Conservation (phyloP, 2,113 vertebrate genomes). For the Hemiscyllium ocellatum region DNA sequence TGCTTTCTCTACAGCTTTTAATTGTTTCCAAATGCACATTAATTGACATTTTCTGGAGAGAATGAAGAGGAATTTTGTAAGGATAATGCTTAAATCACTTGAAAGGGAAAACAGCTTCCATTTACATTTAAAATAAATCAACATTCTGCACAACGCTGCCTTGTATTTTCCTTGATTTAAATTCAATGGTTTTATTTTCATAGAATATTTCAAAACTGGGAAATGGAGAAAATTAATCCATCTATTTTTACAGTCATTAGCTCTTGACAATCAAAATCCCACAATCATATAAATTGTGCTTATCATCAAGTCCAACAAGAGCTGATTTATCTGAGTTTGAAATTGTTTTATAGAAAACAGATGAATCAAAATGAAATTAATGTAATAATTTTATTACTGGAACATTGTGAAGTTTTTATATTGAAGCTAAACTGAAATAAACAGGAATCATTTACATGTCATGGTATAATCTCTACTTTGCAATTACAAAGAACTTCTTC, state of each 20-base stretch:
- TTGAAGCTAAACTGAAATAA: neutral
- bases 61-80: neutral
- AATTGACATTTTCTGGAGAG: neutral
- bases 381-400: neutral
- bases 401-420: neutral
- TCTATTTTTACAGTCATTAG: neutral
- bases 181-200: neutral
- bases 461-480: neutral
- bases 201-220: neutral
- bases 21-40: neutral
- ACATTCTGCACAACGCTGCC: neutral
- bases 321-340: neutral
- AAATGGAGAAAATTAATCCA: neutral
- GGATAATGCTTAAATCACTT: neutral
- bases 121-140: neutral
- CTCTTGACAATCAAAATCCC: constrained; percentile 1
- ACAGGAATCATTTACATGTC: no score
- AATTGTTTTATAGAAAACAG: neutral
- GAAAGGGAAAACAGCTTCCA: neutral
- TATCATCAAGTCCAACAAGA: neutral
- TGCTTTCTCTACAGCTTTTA: neutral
- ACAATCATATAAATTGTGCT: neutral
- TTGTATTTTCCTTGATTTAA: neutral
- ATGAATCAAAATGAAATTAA: neutral
- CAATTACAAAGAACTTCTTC: neutral